Percentiles rank a stretch among this genome's conserved stretches.
Conservation (phyloP, 2,888 invertebrate species). For the Microplitis manilae region DNA sequence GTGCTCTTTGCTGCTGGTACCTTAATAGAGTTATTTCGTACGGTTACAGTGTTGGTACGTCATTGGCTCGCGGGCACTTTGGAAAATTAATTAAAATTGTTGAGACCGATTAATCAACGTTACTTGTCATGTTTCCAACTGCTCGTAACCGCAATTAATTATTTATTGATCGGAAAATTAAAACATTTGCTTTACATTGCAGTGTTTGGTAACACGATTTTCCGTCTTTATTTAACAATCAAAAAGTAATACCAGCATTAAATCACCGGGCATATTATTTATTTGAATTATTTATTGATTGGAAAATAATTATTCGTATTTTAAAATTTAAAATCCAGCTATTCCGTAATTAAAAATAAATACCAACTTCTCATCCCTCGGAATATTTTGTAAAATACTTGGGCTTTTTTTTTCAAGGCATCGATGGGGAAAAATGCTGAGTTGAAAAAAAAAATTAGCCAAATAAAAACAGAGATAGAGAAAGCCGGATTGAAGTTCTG, state of each 20-base stretch:
- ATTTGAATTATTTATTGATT: not conserved
- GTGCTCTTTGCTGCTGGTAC: constrained; percentile 20
- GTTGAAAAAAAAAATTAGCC: constrained; percentile 47
- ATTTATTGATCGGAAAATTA: not conserved
- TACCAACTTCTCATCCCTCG: constrained; percentile 39
- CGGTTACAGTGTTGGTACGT: constrained; percentile 28
- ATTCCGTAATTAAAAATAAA: not conserved
- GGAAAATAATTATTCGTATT: not conserved
- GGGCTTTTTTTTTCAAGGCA: constrained; percentile 59
- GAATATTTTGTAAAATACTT: constrained; percentile 67
- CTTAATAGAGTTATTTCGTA: constrained; percentile 21
- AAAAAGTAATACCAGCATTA: no score
- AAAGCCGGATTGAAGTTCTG: constrained; percentile 65
- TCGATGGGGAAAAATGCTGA: constrained; percentile 37
- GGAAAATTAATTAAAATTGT: constrained; percentile 61
- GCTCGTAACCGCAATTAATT: constrained; percentile 57
- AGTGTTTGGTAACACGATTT: not conserved
- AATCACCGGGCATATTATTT: no score
- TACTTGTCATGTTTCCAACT: constrained; percentile 57
- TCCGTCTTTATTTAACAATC: no score
- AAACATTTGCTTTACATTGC: not conserved
- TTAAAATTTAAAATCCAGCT: not conserved
- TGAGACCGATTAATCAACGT: constrained; percentile 62
- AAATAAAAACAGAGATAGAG: constrained; percentile 38
- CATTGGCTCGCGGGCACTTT: constrained; percentile 16